A percentile compares a stretch with the other conserved stretches of the same genome.
These are phyloP conservation scores for Hippotragus niger DNA, from an alignment of 2,113 vertebrate species.

Conservation along the genomic window DNA sequence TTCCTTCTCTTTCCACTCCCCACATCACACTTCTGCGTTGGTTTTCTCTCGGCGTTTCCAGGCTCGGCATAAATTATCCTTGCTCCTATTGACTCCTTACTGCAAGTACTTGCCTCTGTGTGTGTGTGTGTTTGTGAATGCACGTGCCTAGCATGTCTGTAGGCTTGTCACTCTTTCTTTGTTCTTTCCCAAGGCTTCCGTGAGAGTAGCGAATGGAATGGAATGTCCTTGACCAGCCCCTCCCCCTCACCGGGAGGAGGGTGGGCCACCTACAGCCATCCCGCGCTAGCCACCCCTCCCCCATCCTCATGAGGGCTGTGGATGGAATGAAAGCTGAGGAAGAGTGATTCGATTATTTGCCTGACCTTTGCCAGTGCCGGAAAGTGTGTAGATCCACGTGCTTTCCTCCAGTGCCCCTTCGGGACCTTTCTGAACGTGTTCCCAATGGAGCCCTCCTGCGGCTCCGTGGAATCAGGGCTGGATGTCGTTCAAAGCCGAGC, in stretches of 20 bases:
- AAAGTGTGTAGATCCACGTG: background rate
- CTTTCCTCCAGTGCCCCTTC: background rate
- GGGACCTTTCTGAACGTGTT: background rate
- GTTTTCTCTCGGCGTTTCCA: conserved; percentile 46
- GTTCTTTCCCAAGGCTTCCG: conserved; percentile 39
- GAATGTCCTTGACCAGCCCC: background rate
- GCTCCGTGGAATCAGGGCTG: background rate
- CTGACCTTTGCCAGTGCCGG: conserved; percentile 22
- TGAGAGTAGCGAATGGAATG: background rate
- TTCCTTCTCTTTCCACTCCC: background rate
- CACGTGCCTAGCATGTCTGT: background rate
- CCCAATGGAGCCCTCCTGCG: background rate
- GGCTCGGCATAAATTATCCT: background rate
- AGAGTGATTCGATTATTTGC: conserved; percentile 11
- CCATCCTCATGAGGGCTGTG: background rate
- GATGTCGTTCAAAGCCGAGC: background rate
- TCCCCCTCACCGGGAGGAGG: background rate
- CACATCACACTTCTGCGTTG: conserved; percentile 13
- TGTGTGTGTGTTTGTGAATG: background rate
- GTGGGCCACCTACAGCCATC: background rate
- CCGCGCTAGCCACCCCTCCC: background rate
- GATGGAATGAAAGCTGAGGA: conserved; percentile 24
- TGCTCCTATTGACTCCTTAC: background rate
- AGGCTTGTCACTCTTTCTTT: conserved; percentile 47
- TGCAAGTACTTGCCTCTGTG: background rate